phyloP scores from a whole-genome alignment of 1,140 invertebrate genomes.

The Drosophila varians region DNA sequence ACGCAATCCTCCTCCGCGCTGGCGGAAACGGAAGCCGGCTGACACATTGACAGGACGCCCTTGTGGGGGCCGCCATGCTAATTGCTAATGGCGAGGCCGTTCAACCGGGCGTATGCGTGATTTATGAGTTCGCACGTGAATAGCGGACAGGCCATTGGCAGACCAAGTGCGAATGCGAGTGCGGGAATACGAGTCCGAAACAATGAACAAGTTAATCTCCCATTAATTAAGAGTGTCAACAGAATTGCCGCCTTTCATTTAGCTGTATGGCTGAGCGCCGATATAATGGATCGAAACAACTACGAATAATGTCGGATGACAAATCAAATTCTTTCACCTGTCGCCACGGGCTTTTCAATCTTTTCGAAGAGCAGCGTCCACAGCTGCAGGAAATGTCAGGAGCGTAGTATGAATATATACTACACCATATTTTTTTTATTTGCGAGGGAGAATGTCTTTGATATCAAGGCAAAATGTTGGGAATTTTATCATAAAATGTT shows the following conservation, averaged over 20 bases:
- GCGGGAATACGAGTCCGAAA: constrained; percentile 9
- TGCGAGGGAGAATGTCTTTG: no score
- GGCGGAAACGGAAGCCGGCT: constrained; percentile 59
- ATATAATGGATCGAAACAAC: constrained; percentile 20
- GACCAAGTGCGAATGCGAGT: constrained; percentile 9
- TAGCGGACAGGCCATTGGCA: neutral
- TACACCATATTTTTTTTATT: neutral
- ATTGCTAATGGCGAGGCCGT: constrained; percentile 63
- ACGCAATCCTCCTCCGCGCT: constrained; percentile 51
- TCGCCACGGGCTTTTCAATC: constrained; percentile 2
- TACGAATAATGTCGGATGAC: constrained; percentile 10
- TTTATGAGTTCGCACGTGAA: constrained; percentile 63
- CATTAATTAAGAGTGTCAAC: constrained; percentile 79
- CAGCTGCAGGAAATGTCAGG: constrained; percentile 7
- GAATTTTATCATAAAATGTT: neutral
- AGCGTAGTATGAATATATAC: neutral
- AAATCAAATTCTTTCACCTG: constrained; percentile 20
- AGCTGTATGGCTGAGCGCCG: constrained; percentile 19
- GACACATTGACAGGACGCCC: constrained; percentile 43
- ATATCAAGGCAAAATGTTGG: no score
- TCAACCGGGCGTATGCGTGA: constrained; percentile 77
- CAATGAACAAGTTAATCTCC: constrained; percentile 64
- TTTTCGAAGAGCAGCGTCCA: neutral
- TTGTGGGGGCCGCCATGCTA: constrained; percentile 43
- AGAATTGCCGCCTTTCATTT: constrained; percentile 66